Percentiles rank a stretch among this genome's conserved stretches.
Evolutionary conservation across 2,888 invertebrate genomes (phyloP).

Genomic region (Zeuzera pyrina): DNA sequence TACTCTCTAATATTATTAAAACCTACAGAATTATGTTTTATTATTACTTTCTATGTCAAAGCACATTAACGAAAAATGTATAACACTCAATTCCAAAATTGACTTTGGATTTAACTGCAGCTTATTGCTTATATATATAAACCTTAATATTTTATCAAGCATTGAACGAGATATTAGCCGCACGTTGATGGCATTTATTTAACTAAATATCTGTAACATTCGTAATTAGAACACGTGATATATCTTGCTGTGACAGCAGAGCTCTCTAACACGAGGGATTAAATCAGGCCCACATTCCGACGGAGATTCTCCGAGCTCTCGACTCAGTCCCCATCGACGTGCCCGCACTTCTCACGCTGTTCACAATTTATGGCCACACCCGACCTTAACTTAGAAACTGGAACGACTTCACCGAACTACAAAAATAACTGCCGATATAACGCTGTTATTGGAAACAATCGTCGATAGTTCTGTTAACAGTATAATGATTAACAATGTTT

Average conservation of each 20-base stretch:
- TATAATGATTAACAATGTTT: too few relatives aligned
- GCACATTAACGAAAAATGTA: too few relatives aligned
- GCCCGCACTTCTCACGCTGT: conserved; percentile 24
- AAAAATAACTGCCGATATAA: conserved; percentile 26
- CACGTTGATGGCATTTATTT: conserved; percentile 20
- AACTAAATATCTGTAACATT: conserved; percentile 31
- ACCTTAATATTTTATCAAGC: too few relatives aligned
- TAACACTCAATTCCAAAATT: too few relatives aligned
- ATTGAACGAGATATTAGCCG: conserved; percentile 2
- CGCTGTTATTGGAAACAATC: too few relatives aligned
- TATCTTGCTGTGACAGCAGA: conserved; percentile 35
- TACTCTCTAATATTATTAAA: too few relatives aligned
- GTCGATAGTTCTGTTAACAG: too few relatives aligned
- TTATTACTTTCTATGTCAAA: too few relatives aligned
- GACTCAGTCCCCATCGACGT: conserved; percentile 19
- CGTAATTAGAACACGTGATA: conserved; percentile 38
- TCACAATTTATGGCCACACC: conserved; percentile 33
- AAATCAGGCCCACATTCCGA: conserved; percentile 38
- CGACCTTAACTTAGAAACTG: conserved; percentile 30
- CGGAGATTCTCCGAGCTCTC: conserved; percentile 27
- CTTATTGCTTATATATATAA: too few relatives aligned
- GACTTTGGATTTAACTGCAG: too few relatives aligned
- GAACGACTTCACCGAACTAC: conserved; percentile 29
- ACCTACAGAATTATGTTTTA: too few relatives aligned
- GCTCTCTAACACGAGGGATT: conserved; percentile 32